Evolutionary conservation across 2,797 vertebrate species (phyloP), one percentile per base, ranked within the genome.

Genomic region (Tauraco hartlaubi): DNA sequence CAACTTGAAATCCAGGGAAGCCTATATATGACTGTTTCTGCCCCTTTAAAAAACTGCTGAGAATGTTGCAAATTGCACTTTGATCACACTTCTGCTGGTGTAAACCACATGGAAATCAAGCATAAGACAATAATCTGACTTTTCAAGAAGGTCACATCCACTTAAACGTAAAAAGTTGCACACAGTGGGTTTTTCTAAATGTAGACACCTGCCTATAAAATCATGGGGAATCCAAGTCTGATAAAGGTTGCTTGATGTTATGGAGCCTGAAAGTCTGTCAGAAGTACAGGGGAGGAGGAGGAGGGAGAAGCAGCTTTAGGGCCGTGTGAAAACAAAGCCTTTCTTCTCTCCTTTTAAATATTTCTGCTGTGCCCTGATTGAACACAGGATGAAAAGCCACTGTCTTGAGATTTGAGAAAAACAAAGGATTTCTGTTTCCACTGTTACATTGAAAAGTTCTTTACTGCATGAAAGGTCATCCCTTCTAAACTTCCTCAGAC

Each of bases 331-430:
- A 97, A 85, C 92, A 94, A 92, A 96, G 69, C 79, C 84, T 96
- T 96, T 96, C 64, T 94, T 92, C 90, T 96, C 67, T 95, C 85
- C 82, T 94, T 97, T 95, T 90, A 95, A 97, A 92, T 94, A 88
- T 88, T 89, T 96, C 84, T 90, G 81, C 88, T 87, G 86, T 52
- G 64, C 85, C 56, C 73, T 94, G 96, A 95, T 91, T 96, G 94
- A 97, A 95, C 94, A 81, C 25, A 90, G 90, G 95, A 96, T 97
- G 94, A 97, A 97, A 97, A 96, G 89, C 85, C 8, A 2, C 64
- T 91, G 90, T 92, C 96, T 94, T 95, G 96, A 96, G 92, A 97
- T 87, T 95, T 96, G 84, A 81, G 39, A 51, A 88, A 86, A 91
- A 91, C 77, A 90, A 86, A 95, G 67, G 67, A 83, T 96, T 97